A percentile compares a stretch with the other conserved stretches of the same genome.
Conservation (phyloP, 2,113 vertebrate species). For the Ailurus styani region DNA sequence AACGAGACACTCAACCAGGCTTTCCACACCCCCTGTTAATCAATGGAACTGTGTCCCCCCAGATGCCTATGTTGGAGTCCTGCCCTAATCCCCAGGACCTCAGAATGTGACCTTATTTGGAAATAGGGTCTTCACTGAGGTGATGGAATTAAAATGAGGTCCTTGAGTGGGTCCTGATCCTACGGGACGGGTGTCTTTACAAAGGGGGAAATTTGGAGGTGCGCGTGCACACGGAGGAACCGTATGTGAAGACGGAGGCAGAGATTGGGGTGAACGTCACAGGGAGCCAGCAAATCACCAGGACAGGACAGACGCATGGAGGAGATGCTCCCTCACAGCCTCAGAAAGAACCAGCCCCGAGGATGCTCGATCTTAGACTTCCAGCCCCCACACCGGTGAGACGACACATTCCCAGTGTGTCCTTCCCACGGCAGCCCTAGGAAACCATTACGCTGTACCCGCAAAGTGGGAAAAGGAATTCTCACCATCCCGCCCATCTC, state of each 20-base stretch:
- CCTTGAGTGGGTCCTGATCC: neutral
- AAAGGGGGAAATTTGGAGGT: neutral
- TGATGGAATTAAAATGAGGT: neutral
- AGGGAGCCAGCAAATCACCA: no score
- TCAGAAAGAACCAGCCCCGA: no score
- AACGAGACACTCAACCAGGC: neutral
- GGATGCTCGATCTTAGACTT: accelerated
- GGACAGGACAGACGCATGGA: neutral
- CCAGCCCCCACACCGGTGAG: accelerated
- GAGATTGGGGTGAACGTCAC: accelerated
- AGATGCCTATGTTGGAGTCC: neutral
- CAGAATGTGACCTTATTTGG: neutral
- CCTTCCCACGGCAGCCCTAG: neutral
- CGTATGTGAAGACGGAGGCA: accelerated
- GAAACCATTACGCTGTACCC: no score
- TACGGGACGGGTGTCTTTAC: neutral
- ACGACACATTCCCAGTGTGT: accelerated
- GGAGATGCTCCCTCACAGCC: accelerated
- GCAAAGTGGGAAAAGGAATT: neutral
- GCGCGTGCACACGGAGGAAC: accelerated
- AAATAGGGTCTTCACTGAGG: neutral
- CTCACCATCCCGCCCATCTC: accelerated
- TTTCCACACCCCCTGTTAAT: accelerated
- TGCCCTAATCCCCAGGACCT: neutral
- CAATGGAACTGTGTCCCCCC: neutral